Evolutionary conservation across 2,113 vertebrate genomes (phyloP).

Genomic region (Pardalotus punctatus): DNA sequence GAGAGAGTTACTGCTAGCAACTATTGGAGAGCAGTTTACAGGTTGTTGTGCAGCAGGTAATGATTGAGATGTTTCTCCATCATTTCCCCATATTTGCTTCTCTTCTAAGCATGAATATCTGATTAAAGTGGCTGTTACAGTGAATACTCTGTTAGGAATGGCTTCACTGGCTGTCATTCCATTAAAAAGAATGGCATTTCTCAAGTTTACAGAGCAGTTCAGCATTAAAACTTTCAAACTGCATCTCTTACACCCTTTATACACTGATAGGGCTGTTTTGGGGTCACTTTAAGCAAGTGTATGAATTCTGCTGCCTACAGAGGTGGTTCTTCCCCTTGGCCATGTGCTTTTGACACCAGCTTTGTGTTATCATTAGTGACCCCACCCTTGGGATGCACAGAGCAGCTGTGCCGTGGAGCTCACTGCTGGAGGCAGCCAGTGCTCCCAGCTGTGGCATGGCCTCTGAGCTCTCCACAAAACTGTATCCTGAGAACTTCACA

Average conservation of each 20-base stretch:
- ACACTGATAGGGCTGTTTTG: neutral
- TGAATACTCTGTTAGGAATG: neutral
- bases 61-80: neutral
- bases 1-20: constrained; percentile 94
- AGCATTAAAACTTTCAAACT: neutral
- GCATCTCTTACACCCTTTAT: neutral
- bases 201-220: neutral
- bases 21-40: constrained; percentile 94
- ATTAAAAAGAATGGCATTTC: neutral
- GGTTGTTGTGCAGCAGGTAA: constrained; percentile 89
- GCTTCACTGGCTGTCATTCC: neutral
- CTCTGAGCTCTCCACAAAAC: neutral
- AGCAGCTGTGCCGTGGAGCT: neutral
- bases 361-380: neutral
- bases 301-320: neutral
- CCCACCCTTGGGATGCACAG: neutral
- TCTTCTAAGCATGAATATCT: neutral
- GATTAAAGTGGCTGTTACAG: neutral
- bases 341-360: neutral
- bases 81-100: neutral
- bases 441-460: neutral
- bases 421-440: neutral
- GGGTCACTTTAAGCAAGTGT: neutral
- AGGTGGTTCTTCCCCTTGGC: neutral
- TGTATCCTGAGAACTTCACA: neutral